These are phyloP conservation scores for Ginglymostoma cirratum DNA, from an alignment of 2,113 vertebrate genomes.

Conservation along the genomic window DNA sequence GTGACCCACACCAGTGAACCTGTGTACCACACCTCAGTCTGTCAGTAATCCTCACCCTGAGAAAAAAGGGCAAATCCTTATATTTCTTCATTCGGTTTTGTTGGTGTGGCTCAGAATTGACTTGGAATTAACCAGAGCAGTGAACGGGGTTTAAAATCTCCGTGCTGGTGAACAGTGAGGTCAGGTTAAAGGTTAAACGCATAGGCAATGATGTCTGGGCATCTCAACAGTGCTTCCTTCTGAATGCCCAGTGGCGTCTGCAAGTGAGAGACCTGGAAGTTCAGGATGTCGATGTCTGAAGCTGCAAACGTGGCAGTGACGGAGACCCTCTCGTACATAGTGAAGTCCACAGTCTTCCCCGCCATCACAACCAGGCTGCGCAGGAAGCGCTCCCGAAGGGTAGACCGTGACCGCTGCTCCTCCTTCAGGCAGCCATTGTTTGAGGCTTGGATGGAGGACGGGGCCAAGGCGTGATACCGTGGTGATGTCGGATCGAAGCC, in stretches of 20 bases:
- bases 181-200: neutral
- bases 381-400: slow-evolving; percentile 71
- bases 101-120: neutral
- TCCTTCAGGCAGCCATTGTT: slow-evolving; percentile 39
- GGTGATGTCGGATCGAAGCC: slow-evolving; percentile 64
- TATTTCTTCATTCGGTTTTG: neutral
- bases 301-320: slow-evolving; percentile 69
- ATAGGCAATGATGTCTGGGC: slow-evolving; percentile 74
- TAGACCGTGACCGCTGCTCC: slow-evolving; percentile 61
- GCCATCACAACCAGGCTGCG: slow-evolving; percentile 66
- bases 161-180: neutral
- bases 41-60: neutral
- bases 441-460: slow-evolving; percentile 49
- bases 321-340: slow-evolving; percentile 64
- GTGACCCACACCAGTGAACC: neutral
- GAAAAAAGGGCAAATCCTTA: neutral
- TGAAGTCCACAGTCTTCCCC: slow-evolving; percentile 61
- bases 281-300: slow-evolving; percentile 73
- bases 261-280: slow-evolving; percentile 76
- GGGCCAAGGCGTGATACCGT: slow-evolving; percentile 56
- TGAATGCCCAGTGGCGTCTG: slow-evolving; percentile 79
- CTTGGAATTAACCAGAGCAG: neutral
- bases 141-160: neutral
- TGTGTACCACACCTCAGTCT: neutral
- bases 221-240: slow-evolving; percentile 71